Evolutionary conservation across 2,113 vertebrate genomes (phyloP), one percentile per base, ranked within the genome.

Genomic region (Bubo bubo): DNA sequence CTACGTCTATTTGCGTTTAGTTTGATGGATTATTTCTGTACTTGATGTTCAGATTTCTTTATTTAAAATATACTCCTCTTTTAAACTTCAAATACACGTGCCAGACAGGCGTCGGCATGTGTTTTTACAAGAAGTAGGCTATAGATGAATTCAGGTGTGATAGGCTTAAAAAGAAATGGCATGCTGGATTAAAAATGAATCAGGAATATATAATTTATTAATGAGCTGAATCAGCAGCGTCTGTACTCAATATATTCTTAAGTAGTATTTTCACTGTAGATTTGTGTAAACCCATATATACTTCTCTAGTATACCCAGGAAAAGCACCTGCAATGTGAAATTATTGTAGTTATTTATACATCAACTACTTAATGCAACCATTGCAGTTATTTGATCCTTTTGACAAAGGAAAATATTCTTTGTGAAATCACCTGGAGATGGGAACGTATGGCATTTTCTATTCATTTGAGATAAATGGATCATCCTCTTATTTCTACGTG

Each of bases 1-100:
- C 21, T 59, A 3, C 11, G 17, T 79, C 37, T 30, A 0, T 22
- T 72, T 26, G 14, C 0, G 0, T 63, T 63, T 18, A 24, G 34
- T 45, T 52, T 60, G 45, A 32, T 58, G 45, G 39, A 15, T 63
- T 63, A 37, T 63, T 79, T 93, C 55, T 55, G 14, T 64, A 10
- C n/a, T 43, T 9, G 14, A 4, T 55, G 32, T 39, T 79, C 56
- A 7, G 4, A 41, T 87, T 66, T 62, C 32, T 56, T 74, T 74
- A 32, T 71, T 66, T 64, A 55, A 74, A 64, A 30, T 28, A 35
- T 1, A 8, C 8, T 80, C 7, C 43, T 53, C 7, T 56, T 86
- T 74, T 76, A 43, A 72, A 63, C 53, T 77, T 86, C 27, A 82
- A 49, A 86, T 43, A 9, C 17, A 13, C 1, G 4, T 49, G 13